phyloP scores from a whole-genome alignment of 2,888 invertebrate genomes.

The Hypselothyrea guttata region DNA sequence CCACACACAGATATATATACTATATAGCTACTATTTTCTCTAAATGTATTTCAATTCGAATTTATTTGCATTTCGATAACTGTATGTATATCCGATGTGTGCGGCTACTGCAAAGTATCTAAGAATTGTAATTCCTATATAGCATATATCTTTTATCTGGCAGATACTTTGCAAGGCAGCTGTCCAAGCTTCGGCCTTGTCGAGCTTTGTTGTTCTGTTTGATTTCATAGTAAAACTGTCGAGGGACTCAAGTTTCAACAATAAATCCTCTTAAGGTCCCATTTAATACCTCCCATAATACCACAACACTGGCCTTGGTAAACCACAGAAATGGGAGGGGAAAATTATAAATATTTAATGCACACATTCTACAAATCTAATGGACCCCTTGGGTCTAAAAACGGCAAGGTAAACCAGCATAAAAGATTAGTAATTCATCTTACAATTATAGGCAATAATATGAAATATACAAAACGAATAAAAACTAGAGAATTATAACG shows the following conservation, averaged over 20 bases:
- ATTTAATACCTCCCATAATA: conserved; percentile 27
- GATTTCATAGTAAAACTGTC: conserved; percentile 53
- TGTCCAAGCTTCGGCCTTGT: conserved; percentile 47
- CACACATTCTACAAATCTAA: conserved; percentile 38
- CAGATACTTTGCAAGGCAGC: conserved; percentile 31
- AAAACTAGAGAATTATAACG: conserved; percentile 22
- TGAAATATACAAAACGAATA: conserved; percentile 53
- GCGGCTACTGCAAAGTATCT: conserved; percentile 10
- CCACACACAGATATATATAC: too few relatives aligned
- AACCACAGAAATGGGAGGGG: too few relatives aligned
- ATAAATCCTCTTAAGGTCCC: conserved; percentile 62
- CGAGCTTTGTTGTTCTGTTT: conserved; percentile 34
- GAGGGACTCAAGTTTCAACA: conserved; percentile 72
- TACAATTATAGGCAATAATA: conserved; percentile 65
- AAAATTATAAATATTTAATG: conserved; percentile 37
- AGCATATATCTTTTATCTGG: not conserved
- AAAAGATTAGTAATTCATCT: conserved; percentile 43
- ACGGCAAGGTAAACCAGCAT: conserved; percentile 8
- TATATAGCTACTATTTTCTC: conserved; percentile 49
- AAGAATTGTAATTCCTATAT: not conserved
- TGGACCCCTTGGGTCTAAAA: too few relatives aligned
- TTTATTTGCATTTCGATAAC: conserved; percentile 45
- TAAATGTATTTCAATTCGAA: conserved; percentile 56
- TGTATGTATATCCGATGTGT: conserved; percentile 6
- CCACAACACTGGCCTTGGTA: conserved; percentile 40